These are phyloP conservation scores for Xiphophorus birchmanni DNA, from an alignment of 2,797 vertebrate genomes.

Conservation along the genomic window DNA sequence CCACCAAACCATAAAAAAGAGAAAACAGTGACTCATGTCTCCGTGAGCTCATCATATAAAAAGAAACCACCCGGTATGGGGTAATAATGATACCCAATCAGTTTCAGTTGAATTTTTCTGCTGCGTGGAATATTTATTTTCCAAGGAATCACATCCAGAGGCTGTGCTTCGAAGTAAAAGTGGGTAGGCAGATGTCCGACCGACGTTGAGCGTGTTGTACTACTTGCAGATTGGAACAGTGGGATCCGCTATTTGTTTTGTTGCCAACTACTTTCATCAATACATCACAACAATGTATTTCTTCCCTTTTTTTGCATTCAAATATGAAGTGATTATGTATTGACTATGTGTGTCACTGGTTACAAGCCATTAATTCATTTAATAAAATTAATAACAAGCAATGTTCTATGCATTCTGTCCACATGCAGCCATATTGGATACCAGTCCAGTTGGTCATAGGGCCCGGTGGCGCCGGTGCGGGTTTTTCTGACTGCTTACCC, in stretches of 20 bases:
- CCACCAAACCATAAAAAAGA: constrained; percentile 7
- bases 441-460: neutral
- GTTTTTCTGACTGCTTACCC: too few species aligned
- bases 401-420: neutral
- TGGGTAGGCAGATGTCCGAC: neutral
- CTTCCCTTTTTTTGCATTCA: neutral
- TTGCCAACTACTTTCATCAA: neutral
- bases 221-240: neutral
- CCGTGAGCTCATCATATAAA: neutral
- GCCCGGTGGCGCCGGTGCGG: too few species aligned
- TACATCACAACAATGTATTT: neutral
- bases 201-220: neutral
- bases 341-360: neutral
- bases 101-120: constrained; percentile 20
- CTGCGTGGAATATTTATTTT: neutral
- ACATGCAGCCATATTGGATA: neutral
- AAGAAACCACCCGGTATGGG: neutral
- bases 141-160: neutral
- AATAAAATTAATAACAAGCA: neutral
- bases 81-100: constrained; percentile 3
- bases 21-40: constrained; percentile 52
- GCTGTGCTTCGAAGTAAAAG: neutral
- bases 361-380: neutral
- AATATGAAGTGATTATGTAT: neutral
- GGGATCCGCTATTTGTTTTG: neutral